These are phyloP conservation scores for Drosophila mercatorum DNA, from an alignment of 2,888 invertebrate species.

Conservation along the genomic window DNA sequence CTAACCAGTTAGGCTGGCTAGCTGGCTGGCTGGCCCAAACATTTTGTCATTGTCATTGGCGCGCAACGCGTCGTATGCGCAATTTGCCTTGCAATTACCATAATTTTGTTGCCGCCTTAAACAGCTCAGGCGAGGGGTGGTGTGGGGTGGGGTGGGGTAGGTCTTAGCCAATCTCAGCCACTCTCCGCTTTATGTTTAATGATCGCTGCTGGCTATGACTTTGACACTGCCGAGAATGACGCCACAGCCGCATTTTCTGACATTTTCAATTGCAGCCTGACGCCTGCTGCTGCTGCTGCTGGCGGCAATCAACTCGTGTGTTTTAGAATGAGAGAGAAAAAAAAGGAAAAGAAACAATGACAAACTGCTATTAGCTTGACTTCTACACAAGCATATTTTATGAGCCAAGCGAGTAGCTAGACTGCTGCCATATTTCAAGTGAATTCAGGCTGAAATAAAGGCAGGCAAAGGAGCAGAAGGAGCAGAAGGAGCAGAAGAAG, in stretches of 20 bases:
- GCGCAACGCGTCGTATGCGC: conserved; percentile 41
- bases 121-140: conserved; percentile 14
- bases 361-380: conserved; percentile 17
- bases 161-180: neutral
- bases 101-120: conserved; percentile 54
- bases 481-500: neutral
- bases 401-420: neutral
- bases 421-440: too few species aligned
- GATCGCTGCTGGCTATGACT: conserved; percentile 40
- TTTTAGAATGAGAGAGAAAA: neutral
- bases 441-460: neutral
- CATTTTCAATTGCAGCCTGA: conserved; percentile 37
- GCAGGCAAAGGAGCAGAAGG: neutral
- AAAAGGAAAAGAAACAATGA: conserved; percentile 16
- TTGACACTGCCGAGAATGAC: conserved; percentile 36
- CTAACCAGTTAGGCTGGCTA: conserved; percentile 1
- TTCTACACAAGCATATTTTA: neutral
- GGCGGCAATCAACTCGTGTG: conserved; percentile 12
- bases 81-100: conserved; percentile 54
- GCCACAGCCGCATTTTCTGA: conserved; percentile 24
- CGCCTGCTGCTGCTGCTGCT: conserved; percentile 5
- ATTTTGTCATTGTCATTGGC: conserved; percentile 55
- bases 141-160: neutral
- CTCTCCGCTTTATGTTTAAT: conserved; percentile 31
- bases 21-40: conserved; percentile 13